Evolutionary conservation across 2,888 invertebrate genomes (phyloP).

Genomic region (Folsomia manolachei): DNA sequence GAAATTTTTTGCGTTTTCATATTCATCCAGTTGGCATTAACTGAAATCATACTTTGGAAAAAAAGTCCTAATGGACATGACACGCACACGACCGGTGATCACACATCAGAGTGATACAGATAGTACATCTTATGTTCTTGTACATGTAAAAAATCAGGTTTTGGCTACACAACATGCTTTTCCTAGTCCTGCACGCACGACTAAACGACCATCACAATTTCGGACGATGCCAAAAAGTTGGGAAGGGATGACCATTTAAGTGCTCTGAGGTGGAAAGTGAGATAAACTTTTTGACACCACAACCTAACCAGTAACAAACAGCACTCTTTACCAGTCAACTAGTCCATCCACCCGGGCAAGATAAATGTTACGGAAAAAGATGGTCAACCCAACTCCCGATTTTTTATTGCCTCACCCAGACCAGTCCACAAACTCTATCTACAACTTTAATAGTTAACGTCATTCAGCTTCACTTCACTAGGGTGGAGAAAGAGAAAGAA

Average conservation of each 20-base stretch:
- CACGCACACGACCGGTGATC: not conserved
- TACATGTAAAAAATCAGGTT: not conserved
- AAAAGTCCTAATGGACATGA: not conserved
- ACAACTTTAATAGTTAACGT: no score
- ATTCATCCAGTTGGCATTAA: no score
- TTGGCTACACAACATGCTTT: no score
- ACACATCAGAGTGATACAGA: not conserved
- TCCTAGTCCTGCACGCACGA: not conserved
- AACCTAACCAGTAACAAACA: not conserved
- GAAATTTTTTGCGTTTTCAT: no score
- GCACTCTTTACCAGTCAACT: no score
- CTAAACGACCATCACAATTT: not conserved
- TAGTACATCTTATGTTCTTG: no score
- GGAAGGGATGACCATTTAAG: constrained; percentile 6
- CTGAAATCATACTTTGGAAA: no score
- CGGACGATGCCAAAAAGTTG: no score
- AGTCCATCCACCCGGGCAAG: not conserved
- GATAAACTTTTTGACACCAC: constrained; percentile 5
- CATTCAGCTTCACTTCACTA: not conserved
- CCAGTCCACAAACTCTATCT: no score
- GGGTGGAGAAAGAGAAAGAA: no score
- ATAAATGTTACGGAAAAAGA: not conserved
- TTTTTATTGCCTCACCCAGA: not conserved
- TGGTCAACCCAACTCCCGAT: not conserved
- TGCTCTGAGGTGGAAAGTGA: constrained; percentile 3